Evolutionary conservation across 2,797 vertebrate genomes (phyloP).

Genomic region (Gymnopithys bicolor): DNA sequence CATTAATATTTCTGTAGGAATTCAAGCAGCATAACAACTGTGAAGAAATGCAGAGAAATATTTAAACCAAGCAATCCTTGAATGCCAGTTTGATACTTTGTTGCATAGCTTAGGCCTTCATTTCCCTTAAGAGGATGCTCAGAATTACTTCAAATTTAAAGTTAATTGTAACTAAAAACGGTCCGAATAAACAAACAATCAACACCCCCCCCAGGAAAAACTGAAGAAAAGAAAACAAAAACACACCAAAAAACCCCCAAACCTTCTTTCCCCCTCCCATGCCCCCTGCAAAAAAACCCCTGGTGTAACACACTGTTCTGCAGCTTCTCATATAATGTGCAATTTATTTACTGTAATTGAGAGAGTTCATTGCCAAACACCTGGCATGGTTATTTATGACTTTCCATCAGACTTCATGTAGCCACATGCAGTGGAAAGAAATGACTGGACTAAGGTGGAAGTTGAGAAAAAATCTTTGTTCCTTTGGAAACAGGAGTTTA

Average conservation of each 20-base stretch:
- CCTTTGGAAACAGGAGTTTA: background rate
- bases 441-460: background rate
- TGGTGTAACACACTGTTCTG: background rate
- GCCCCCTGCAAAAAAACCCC: accelerated
- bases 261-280: no score
- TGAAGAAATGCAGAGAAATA: background rate
- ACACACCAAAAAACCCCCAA: no score
- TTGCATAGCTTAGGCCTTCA: background rate
- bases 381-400: background rate
- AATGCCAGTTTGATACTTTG: background rate
- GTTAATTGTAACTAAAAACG: slow-evolving; percentile 1
- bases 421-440: background rate
- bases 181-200: background rate
- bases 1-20: background rate
- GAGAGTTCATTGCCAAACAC: background rate
- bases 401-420: slow-evolving; percentile 12
- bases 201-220: no score
- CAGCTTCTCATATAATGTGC: background rate
- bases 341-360: slow-evolving; percentile 22
- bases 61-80: background rate
- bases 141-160: slow-evolving; percentile 40
- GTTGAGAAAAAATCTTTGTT: slow-evolving; percentile 13
- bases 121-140: background rate
- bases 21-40: background rate
- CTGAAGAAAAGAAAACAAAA: background rate